phyloP scores from a whole-genome alignment of 2,888 invertebrate species.

The Drosophila fulvimacula region DNA sequence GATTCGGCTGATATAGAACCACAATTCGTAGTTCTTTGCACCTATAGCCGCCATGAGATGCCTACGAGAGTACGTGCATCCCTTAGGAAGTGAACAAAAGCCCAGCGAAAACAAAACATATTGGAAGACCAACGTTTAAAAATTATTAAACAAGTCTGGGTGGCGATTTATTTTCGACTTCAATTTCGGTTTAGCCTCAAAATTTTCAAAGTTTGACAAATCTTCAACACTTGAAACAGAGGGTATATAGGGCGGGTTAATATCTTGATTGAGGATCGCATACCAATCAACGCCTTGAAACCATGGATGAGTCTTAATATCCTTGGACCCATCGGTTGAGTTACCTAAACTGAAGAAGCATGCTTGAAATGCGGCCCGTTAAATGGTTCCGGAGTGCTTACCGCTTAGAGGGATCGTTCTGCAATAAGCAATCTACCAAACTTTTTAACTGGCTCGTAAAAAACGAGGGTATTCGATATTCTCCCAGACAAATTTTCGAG shows the following conservation, averaged over 20 bases:
- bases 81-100: not conserved
- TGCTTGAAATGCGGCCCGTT: slow-evolving; percentile 3
- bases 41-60: not conserved
- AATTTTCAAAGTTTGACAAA: slow-evolving; percentile 88
- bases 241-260: slow-evolving; percentile 88
- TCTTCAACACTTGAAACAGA: slow-evolving; percentile 87
- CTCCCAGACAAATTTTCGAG: slow-evolving; percentile 96
- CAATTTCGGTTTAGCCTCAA: slow-evolving; percentile 38
- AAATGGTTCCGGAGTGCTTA: slow-evolving; percentile 30
- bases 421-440: slow-evolving; percentile 91
- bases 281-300: slow-evolving; percentile 93
- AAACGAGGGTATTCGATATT: slow-evolving; percentile 93
- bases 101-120: slow-evolving; percentile 22
- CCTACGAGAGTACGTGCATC: not conserved
- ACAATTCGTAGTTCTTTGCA: no score
- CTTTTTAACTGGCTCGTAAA: slow-evolving; percentile 93
- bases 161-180: slow-evolving; percentile 76
- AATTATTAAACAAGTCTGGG: slow-evolving; percentile 73
- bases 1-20: no score
- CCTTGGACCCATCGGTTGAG: slow-evolving; percentile 91
- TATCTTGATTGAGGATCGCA: slow-evolving; percentile 90
- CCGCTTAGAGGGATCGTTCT: slow-evolving; percentile 91
- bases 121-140: slow-evolving; percentile 62
- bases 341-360: slow-evolving; percentile 89
- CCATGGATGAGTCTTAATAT: slow-evolving; percentile 96